phyloP scores from a whole-genome alignment of 2,113 vertebrate genomes.

The Hemicordylus capensis region DNA sequence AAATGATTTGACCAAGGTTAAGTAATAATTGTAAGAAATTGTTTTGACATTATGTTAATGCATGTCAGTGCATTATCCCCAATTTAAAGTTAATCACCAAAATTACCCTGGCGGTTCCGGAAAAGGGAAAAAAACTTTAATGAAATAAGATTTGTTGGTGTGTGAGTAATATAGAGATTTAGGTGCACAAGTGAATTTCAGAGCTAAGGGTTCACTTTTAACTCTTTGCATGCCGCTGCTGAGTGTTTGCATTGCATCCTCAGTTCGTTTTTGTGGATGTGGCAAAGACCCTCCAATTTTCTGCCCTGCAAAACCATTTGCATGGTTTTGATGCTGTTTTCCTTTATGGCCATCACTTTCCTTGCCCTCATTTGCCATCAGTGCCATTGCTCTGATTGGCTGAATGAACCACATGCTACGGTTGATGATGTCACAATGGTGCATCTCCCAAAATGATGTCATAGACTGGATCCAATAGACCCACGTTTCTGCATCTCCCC shows the following conservation, averaged over 20 bases:
- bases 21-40: slow-evolving; percentile 74
- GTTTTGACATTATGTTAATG: slow-evolving; percentile 79
- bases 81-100: slow-evolving; percentile 79
- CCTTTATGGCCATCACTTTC: too few species aligned
- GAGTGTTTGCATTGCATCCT: not conserved
- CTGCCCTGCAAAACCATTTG: too few species aligned
- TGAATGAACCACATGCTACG: too few species aligned
- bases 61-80: slow-evolving; percentile 65
- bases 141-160: slow-evolving; percentile 72
- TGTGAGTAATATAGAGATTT: slow-evolving; percentile 71
- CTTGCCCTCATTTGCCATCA: too few species aligned
- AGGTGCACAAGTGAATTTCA: not conserved
- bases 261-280: too few species aligned
- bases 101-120: slow-evolving; percentile 66
- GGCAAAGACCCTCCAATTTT: too few species aligned
- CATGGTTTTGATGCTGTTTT: too few species aligned
- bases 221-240: not conserved
- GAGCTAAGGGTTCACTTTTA: slow-evolving; percentile 28
- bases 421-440: too few species aligned
- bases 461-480: too few species aligned
- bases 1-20: slow-evolving; percentile 68
- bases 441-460: too few species aligned
- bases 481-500: too few species aligned
- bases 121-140: slow-evolving; percentile 54
- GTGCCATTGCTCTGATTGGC: too few species aligned